Evolutionary conservation across 2,113 vertebrate species (phyloP), one percentile per base, ranked within the genome.

Genomic region (Megaceryle maxima): DNA sequence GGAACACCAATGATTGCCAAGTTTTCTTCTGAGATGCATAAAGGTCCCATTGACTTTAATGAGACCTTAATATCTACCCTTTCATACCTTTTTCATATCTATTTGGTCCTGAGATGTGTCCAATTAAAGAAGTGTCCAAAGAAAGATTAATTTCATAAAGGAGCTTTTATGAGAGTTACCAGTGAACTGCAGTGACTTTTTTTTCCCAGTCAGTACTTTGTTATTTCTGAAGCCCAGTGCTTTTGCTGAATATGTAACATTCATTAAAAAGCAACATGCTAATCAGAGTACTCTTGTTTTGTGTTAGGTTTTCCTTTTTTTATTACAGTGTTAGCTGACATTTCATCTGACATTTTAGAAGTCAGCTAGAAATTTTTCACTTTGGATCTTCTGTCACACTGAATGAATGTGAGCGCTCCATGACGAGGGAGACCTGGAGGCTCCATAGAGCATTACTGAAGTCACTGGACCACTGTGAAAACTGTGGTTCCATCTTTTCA

Each of bases 301-400:
- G 72, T 33, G 7, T 53, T 50, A 72, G 9, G 1, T 72, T 96
- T 89, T 82, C 12, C 29, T 79, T 91, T 75, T 79, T 84, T 87
- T 55, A 43, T 94, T 82, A 31, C 69, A 37, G 31, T 60, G 19
- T 25, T 85, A 73, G n/a, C 41, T 95, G 89, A 78, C 77, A 66
- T 92, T 94, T 94, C 68, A 83, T 39, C 50, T 91, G 91, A 72
- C 77, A 76, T 91, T 91, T 90, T n/a, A 83, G 56, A 91, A 86
- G 15, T 13, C 9, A 4, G 53, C 37, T 85, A 82, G 62, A 85
- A 84, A 66, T 69, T 29, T 74, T 91, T 92, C 29, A 8, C 16
- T 75, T 64, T 92, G 22, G 13, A 17, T 80, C 39, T 69, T 85
- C 39, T 57, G 35, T 92, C n/a, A 18, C 43, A 69, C 8, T 68